These are phyloP conservation scores for Bungarus multicinctus DNA, from an alignment of 2,113 vertebrate genomes.

Conservation along the genomic window DNA sequence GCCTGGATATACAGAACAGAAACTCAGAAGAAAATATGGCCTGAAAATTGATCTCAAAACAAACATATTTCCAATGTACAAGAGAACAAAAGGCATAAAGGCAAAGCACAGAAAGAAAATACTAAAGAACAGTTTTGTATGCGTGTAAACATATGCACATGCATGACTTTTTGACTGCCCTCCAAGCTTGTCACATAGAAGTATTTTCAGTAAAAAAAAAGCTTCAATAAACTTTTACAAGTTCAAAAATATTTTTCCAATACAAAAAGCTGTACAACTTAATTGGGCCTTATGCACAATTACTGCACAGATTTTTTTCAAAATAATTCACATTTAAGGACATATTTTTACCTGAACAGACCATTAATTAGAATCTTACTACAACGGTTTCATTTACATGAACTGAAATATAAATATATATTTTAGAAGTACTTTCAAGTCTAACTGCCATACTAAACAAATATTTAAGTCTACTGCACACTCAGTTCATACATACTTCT, in stretches of 20 bases:
- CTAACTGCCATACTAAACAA: constrained; percentile 52
- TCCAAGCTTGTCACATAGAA: not conserved
- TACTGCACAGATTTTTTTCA: not conserved
- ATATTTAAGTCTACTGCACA: constrained; percentile 47
- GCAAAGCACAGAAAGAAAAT: not conserved
- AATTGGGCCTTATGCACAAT: not conserved
- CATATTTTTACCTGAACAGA: constrained; percentile 14
- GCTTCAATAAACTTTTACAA: constrained; percentile 10
- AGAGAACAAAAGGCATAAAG: not conserved
- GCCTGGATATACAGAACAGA: constrained; percentile 14
- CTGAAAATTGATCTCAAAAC: constrained; percentile 19
- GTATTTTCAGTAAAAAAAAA: constrained; percentile 27
- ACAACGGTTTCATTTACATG: constrained; percentile 1
- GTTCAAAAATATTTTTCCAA: not conserved
- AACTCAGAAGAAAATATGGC: constrained; percentile 17
- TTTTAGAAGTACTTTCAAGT: constrained; percentile 51
- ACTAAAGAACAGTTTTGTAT: constrained; percentile 1
- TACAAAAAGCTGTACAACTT: not conserved
- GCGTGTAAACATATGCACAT: constrained; percentile 25
- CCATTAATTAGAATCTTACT: constrained; percentile 19
- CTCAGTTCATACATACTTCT: constrained; percentile 65
- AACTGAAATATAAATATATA: constrained; percentile 56
- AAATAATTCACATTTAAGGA: constrained; percentile 25
- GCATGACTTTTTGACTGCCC: not conserved
- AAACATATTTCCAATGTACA: constrained; percentile 41